phyloP scores from a whole-genome alignment of 2,797 vertebrate species.

The Acipenser transmontanus region DNA sequence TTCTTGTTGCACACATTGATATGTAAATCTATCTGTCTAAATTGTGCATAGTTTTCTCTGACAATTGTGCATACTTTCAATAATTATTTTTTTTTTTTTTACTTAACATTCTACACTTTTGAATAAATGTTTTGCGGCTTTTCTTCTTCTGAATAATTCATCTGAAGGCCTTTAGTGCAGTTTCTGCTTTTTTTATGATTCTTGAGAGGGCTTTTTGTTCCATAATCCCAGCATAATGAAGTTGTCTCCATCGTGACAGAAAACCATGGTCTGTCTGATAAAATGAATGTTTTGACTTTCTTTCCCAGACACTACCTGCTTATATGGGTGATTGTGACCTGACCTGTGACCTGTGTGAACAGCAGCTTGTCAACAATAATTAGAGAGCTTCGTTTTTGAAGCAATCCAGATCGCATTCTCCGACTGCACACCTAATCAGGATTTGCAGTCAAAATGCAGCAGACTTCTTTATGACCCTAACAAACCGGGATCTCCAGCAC shows the following conservation, averaged over 20 bases:
- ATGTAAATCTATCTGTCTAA: too few species aligned
- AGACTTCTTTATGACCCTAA: not conserved
- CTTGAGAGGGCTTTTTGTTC: too few species aligned
- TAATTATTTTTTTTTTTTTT: too few species aligned
- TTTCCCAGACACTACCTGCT: slow-evolving; percentile 49
- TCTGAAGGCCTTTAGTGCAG: too few species aligned
- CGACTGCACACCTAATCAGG: not conserved
- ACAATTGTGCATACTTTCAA: too few species aligned
- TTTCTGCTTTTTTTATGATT: too few species aligned
- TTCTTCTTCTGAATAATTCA: too few species aligned
- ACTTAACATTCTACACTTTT: not conserved
- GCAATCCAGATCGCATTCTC: slow-evolving; percentile 36
- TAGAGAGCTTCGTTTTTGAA: slow-evolving; percentile 35
- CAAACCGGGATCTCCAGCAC: too few species aligned
- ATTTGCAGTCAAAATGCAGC: not conserved
- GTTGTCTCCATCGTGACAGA: not conserved
- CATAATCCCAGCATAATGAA: too few species aligned
- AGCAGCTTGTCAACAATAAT: slow-evolving; percentile 44
- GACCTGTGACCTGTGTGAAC: slow-evolving; percentile 57
- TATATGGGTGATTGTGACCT: slow-evolving; percentile 35
- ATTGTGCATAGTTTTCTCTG: too few species aligned
- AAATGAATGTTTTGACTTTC: not conserved
- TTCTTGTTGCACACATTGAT: too few species aligned
- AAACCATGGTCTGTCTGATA: not conserved
- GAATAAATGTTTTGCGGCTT: too few species aligned